A percentile compares a stretch with the other conserved stretches of the same genome.
These are phyloP conservation scores for Zapus hudsonius DNA, from an alignment of 2,113 vertebrate genomes.

Conservation along the genomic window DNA sequence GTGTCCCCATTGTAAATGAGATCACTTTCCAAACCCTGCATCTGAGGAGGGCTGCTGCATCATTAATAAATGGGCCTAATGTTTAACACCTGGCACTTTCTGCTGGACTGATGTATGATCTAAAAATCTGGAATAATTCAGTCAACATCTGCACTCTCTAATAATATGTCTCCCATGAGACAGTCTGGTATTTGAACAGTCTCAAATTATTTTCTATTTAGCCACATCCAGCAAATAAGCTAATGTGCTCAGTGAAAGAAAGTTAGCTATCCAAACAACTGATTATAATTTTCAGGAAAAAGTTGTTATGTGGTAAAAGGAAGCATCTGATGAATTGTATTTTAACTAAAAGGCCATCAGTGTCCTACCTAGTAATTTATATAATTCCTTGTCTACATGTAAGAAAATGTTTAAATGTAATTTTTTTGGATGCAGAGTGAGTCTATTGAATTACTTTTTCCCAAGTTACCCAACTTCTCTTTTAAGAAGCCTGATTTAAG, in stretches of 20 bases:
- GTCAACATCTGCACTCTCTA: conserved; percentile 7
- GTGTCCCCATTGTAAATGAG: neutral
- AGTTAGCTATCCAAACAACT: conserved; percentile 27
- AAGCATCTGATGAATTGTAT: neutral
- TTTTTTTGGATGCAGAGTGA: neutral
- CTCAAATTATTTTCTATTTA: conserved; percentile 35
- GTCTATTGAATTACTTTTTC: neutral
- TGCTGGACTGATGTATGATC: neutral
- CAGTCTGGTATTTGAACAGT: conserved; percentile 17
- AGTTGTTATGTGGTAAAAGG: neutral
- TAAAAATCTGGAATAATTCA: conserved; percentile 3
- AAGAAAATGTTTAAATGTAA: neutral
- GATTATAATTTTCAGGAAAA: conserved; percentile 40
- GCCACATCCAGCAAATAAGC: conserved; percentile 1
- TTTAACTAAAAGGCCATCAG: conserved; percentile 6
- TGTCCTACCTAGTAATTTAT: neutral
- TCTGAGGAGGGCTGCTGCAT: neutral
- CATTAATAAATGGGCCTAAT: conserved; percentile 4
- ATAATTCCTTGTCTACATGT: neutral
- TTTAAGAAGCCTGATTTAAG: neutral
- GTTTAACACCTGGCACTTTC: neutral
- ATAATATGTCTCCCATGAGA: neutral
- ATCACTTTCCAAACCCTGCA: neutral
- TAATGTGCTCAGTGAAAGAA: conserved; percentile 27
- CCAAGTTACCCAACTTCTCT: neutral